phyloP scores from a whole-genome alignment of 2,113 vertebrate genomes.

The Chaenogobius annularis region DNA sequence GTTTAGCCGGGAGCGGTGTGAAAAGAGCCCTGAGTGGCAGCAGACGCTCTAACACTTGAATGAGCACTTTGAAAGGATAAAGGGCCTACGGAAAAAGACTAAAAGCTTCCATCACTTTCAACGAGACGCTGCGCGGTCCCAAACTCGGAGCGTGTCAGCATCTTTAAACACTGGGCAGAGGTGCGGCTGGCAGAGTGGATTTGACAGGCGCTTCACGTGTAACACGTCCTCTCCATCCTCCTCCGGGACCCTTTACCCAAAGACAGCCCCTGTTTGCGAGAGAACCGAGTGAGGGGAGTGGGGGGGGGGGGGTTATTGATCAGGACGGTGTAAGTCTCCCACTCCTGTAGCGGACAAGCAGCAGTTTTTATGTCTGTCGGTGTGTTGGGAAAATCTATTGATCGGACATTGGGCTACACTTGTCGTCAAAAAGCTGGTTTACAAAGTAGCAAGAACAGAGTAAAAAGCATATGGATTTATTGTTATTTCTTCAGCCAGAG shows the following conservation, averaged over 20 bases:
- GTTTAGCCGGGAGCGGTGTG: conserved; percentile 38
- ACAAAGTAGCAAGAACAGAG: conserved; percentile 61
- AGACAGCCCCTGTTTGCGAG: conserved; percentile 59
- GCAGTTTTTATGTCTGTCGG: conserved; percentile 80
- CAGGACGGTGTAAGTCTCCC: conserved; percentile 74
- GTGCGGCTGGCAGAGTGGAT: conserved; percentile 81
- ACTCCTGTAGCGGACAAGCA: conserved; percentile 68
- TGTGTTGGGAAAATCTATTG: conserved; percentile 79
- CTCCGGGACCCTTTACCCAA: conserved; percentile 76
- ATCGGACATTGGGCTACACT: conserved; percentile 81
- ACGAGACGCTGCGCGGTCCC: conserved; percentile 67
- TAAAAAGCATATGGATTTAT: conserved; percentile 62
- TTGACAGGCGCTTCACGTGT: conserved; percentile 84
- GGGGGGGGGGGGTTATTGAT: conserved; percentile 79
- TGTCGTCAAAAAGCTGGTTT: conserved; percentile 81
- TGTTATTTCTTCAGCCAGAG: conserved; percentile 56
- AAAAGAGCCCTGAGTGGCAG: conserved; percentile 53
- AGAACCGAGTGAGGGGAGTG: conserved; percentile 32
- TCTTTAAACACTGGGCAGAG: conserved; percentile 78
- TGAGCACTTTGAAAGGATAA: conserved; percentile 68
- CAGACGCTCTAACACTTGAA: conserved; percentile 61
- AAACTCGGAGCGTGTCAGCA: conserved; percentile 72
- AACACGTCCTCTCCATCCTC: conserved; percentile 81
- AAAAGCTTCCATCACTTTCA: conserved; percentile 78
- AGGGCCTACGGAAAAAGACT: conserved; percentile 55